Evolutionary conservation across 1,140 invertebrate species (phyloP).

Genomic region (Cotesia typhae): DNA sequence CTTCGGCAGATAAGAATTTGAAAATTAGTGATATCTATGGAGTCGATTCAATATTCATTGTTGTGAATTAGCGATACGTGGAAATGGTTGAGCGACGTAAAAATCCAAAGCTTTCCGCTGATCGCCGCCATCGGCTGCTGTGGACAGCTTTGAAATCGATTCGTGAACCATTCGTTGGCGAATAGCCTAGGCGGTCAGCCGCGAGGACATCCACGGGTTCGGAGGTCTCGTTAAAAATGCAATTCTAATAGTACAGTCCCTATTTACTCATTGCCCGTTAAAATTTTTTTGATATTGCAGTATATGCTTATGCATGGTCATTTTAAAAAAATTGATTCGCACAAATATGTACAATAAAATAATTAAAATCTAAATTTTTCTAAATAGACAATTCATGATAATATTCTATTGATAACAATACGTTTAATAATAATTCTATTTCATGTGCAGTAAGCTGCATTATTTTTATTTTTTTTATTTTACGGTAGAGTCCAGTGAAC

Average conservation of each 20-base stretch:
- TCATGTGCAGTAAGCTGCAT: too few relatives aligned
- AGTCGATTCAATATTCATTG: constrained; percentile 22
- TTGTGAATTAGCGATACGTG: constrained; percentile 15
- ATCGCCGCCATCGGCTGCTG: constrained; percentile 28
- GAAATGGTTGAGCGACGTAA: constrained; percentile 6
- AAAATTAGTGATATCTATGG: neutral
- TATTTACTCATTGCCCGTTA: neutral
- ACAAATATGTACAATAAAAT: too few relatives aligned
- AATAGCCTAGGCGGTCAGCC: constrained; percentile 30
- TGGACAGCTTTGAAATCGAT: constrained; percentile 35
- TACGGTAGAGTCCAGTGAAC: too few relatives aligned
- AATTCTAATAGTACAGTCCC: constrained; percentile 29
- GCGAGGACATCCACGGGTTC: constrained; percentile 35
- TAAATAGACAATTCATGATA: too few relatives aligned
- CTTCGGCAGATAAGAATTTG: neutral
- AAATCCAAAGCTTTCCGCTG: constrained; percentile 21
- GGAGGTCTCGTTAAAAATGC: constrained; percentile 37
- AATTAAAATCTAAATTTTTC: too few relatives aligned
- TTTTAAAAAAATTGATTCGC: too few relatives aligned
- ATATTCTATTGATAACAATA: too few relatives aligned
- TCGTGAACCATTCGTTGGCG: constrained; percentile 32
- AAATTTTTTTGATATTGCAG: neutral
- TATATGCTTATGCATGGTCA: too few relatives aligned
- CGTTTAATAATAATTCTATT: too few relatives aligned
- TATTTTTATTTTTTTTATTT: too few relatives aligned